A percentile compares a stretch with the other conserved stretches of the same genome.
Conservation (phyloP, 2,888 invertebrate species). For the Leuctra nigra region DNA sequence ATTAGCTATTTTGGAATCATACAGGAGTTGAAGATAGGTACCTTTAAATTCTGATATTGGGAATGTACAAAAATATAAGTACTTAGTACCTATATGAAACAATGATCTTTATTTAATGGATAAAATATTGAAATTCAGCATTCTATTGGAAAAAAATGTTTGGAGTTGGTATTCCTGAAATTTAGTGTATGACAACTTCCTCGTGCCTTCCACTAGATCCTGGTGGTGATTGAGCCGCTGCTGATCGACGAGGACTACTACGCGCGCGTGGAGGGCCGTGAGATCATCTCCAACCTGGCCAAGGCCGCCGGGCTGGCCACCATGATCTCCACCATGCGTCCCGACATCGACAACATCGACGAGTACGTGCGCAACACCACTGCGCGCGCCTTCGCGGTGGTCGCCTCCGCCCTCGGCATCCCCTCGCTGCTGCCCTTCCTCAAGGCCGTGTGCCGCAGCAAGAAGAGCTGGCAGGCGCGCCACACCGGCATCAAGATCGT, state of each 20-base stretch:
- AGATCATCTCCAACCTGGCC: conserved; percentile 97
- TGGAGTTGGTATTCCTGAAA: neutral
- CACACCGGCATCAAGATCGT: conserved; percentile 99
- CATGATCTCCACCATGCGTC: conserved; percentile 99
- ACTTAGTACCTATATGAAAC: too few relatives aligned
- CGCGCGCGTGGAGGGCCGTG: conserved; percentile 97
- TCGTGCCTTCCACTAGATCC: conserved; percentile 56
- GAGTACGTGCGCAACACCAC: conserved; percentile 99
- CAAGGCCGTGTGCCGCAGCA: conserved; percentile 97
- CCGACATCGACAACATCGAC: conserved; percentile 99
- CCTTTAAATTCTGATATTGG: too few relatives aligned
- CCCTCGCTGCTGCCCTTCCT: conserved; percentile 95
- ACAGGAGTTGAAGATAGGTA: too few relatives aligned
- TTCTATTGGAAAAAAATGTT: too few relatives aligned
- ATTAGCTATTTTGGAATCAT: too few relatives aligned
- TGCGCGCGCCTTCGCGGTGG: conserved; percentile 99
- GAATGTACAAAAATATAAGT: too few relatives aligned
- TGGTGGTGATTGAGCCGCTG: conserved; percentile 97
- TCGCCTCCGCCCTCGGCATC: conserved; percentile 94
- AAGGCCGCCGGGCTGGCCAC: conserved; percentile 99
- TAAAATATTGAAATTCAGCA: too few relatives aligned
- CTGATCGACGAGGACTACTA: conserved; percentile 99
- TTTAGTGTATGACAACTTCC: neutral
- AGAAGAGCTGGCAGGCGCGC: conserved; percentile 98
- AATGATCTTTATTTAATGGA: too few relatives aligned